Evolutionary conservation across 2,888 invertebrate genomes (phyloP), one percentile per base, ranked within the genome.

Genomic region (Dryocosmus kuriphilus): DNA sequence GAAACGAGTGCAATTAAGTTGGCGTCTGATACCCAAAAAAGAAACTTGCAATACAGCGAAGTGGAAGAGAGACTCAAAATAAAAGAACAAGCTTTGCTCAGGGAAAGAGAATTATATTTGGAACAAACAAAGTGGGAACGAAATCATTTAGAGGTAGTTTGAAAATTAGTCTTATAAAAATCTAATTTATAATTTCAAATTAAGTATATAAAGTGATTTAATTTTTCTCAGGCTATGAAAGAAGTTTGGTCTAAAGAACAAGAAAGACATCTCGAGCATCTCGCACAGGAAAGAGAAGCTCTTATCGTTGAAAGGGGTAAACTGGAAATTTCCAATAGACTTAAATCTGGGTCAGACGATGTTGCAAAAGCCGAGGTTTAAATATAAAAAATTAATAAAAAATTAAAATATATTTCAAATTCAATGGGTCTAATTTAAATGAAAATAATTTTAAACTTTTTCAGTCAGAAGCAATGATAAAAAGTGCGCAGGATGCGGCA

Each of bases 61-160:
- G 79, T 81, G 22, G 87, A 90, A 83, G 87, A 88, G 74, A 85
- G 83, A 60, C 76, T 89, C 16, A 88, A 85, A 75, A 85, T 82
- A 19, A 85, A 83, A 76, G 88, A 89, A 81, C 83, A 86, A 55
- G 78, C 82, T 14, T 79, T 91, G 14, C 76, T 86, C 2, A 86
- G 82, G 38, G 91, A 91, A 63, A 88, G 86, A 80, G 88, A 91
- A 84, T 82, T 89, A 30, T 88, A 90, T 46, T 85, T 87, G 77
- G 88, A 90, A 60, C 90, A 90, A 80, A 85, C 85, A 22, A 88
- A 88, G 41, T 91, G 89, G 90, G 91, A 91, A 78, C 84, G 86
- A 19, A 83, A 86, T 77, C 84, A 88, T 82, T 81, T 89, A 74
- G 86, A 88, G 82, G 88, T 86, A 61, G 65, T 60, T 32, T 22